Evolutionary conservation across 2,113 vertebrate species (phyloP), one percentile per base, ranked within the genome.

Genomic region (Danionella cerebrum): DNA sequence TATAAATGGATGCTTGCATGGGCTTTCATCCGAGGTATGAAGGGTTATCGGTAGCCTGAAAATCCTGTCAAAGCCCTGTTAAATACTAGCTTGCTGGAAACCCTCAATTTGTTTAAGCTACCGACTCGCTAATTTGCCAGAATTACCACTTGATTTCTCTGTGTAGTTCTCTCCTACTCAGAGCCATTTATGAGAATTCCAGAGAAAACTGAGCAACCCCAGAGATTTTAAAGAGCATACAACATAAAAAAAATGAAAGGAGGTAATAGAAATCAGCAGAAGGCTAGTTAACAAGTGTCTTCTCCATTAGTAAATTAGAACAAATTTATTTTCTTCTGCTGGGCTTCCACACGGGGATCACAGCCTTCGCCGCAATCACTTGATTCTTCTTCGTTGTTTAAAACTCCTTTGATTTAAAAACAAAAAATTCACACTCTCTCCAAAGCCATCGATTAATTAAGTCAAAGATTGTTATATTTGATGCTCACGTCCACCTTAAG

Each of bases 261-360:
- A 29, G 11, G 22, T 22, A 67, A 39, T 11, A 7, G 4, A 16
- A 67, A 52, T 52, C 31, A 54, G 54, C 16, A 18, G 45, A 69
- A 51, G 38, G 6, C 19, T 74, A 50, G 47, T 67, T 74, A 77
- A 78, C 54, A 70, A 64, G 63, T 65, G 64, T 53, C 33, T 64
- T 71, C 60, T 60, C 60, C 50, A 72, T 71, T 71, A 70, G 48
- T 54, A 72, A 63, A 41, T 18, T 25, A 44, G 3, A 35, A 18
- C 2, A 24, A 31, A 41, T 24, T 18, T 63, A 54, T 22, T 67
- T 38, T 51, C 52, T 47, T 65, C 51, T 57, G 36, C 24, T 55
- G 21, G 13, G n/a, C n/a, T 68, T 36, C 53, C 70, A 24, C 19
- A 27, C 9, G 38, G 45, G 50, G 29, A 50, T 27, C 36, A 7